These are phyloP conservation scores for Oxycera nigricornis DNA, from an alignment of 2,888 invertebrate species.

Conservation along the genomic window DNA sequence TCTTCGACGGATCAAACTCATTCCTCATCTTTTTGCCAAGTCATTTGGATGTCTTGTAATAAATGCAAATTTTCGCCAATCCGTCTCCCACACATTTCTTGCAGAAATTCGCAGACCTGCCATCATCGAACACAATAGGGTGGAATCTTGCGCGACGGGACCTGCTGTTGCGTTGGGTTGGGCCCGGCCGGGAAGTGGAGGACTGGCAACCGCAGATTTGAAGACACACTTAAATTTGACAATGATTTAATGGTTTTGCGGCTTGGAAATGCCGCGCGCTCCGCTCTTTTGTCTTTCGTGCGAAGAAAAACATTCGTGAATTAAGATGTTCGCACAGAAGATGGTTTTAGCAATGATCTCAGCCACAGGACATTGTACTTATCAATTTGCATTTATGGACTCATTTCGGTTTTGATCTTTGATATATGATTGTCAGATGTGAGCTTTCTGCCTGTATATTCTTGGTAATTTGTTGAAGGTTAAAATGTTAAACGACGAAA, in stretches of 20 bases:
- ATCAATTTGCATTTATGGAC: background rate
- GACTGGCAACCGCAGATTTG: constrained; percentile 5
- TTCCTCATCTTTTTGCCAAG: background rate
- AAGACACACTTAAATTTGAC: constrained; percentile 26
- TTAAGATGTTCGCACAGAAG: background rate
- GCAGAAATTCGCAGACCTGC: background rate
- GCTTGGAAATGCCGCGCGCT: background rate
- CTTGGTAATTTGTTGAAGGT: too few relatives aligned
- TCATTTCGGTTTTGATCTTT: background rate
- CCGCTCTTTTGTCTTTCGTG: background rate
- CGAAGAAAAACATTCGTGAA: too few relatives aligned
- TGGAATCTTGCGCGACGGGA: background rate
- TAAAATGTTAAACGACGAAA: background rate
- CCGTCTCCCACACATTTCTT: background rate
- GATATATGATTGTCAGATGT: background rate
- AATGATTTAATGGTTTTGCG: constrained; percentile 23
- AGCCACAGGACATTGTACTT: background rate
- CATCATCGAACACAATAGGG: background rate
- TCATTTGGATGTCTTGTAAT: constrained; percentile 4
- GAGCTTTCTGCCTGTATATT: too few relatives aligned
- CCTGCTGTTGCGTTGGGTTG: background rate
- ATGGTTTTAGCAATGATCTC: constrained; percentile 19
- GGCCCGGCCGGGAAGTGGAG: constrained; percentile 8
- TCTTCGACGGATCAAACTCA: background rate
- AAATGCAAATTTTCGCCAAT: constrained; percentile 7